Evolutionary conservation across 2,888 invertebrate species (phyloP).

Genomic region (Ramazzottius varieornatus): DNA sequence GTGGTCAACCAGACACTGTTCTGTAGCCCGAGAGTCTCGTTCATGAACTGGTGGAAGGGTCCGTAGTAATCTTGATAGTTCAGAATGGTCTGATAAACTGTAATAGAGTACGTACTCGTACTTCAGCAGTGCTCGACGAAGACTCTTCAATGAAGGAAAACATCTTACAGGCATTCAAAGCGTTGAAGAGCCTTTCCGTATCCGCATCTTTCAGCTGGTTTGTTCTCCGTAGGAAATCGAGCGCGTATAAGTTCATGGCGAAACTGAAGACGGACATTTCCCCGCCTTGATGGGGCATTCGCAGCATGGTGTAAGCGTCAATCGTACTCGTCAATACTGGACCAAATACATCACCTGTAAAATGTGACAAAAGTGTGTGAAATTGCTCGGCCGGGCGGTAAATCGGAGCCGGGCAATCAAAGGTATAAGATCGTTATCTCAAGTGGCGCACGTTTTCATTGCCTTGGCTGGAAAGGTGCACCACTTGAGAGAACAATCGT

Average conservation of each 20-base stretch:
- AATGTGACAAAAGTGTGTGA: constrained; percentile 1
- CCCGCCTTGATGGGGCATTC: constrained; percentile 31
- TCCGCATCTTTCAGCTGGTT: constrained; percentile 56
- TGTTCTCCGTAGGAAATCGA: constrained; percentile 62
- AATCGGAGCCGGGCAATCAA: too few relatives aligned
- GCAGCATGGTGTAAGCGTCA: constrained; percentile 22
- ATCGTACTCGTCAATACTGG: constrained; percentile 26
- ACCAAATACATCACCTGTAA: constrained; percentile 29
- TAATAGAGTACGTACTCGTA: background rate
- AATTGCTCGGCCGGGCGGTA: too few relatives aligned
- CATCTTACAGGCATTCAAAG: constrained; percentile 47
- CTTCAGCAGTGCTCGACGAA: too few relatives aligned
- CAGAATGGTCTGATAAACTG: background rate
- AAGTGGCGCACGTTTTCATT: too few relatives aligned
- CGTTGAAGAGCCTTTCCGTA: constrained; percentile 52
- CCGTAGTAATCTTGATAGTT: constrained; percentile 3
- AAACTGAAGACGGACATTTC: constrained; percentile 92
- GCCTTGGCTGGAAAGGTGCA: too few relatives aligned
- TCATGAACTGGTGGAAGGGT: constrained; percentile 3
- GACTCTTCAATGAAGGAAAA: too few relatives aligned
- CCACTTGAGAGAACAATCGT: too few relatives aligned
- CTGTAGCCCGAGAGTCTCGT: background rate
- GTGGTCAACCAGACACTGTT: constrained; percentile 44
- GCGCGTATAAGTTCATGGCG: constrained; percentile 70
- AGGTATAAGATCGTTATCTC: too few relatives aligned